phyloP scores from a whole-genome alignment of 2,797 vertebrate species.

The Galaxias olidus region DNA sequence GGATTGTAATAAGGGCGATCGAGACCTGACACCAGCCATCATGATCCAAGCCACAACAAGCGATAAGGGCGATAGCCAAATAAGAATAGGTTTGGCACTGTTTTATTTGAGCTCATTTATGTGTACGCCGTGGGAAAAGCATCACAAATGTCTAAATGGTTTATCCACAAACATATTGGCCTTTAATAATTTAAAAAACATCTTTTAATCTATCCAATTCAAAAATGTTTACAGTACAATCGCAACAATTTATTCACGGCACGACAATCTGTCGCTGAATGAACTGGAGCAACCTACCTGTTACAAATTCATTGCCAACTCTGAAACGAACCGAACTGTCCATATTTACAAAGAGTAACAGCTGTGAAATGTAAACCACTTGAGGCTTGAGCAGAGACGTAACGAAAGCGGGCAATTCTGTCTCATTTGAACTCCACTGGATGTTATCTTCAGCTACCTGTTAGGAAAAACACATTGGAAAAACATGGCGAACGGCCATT shows the following conservation, averaged over 20 bases:
- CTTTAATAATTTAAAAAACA: no score
- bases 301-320: constrained; percentile 45
- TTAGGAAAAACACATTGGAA: constrained; percentile 55
- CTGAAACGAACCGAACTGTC: constrained; percentile 32
- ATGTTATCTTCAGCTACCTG: constrained; percentile 64
- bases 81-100: no score
- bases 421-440: constrained; percentile 35
- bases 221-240: background rate
- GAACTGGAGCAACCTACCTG: constrained; percentile 62
- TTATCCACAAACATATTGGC: background rate
- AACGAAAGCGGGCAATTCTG: constrained; percentile 52
- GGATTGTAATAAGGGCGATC: background rate
- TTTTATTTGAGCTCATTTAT: no score
- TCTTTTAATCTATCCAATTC: no score
- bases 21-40: constrained; percentile 29
- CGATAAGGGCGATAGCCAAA: no score
- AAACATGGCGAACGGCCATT: constrained; percentile 59
- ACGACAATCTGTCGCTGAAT: constrained; percentile 61
- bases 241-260: constrained; percentile 7
- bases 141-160: no score
- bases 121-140: no score
- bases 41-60: constrained; percentile 24
- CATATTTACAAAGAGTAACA: constrained; percentile 34
- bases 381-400: background rate
- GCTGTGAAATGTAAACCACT: background rate